These are phyloP conservation scores for Drosophila anomelani DNA, from an alignment of 2,888 invertebrate species.

Conservation along the genomic window DNA sequence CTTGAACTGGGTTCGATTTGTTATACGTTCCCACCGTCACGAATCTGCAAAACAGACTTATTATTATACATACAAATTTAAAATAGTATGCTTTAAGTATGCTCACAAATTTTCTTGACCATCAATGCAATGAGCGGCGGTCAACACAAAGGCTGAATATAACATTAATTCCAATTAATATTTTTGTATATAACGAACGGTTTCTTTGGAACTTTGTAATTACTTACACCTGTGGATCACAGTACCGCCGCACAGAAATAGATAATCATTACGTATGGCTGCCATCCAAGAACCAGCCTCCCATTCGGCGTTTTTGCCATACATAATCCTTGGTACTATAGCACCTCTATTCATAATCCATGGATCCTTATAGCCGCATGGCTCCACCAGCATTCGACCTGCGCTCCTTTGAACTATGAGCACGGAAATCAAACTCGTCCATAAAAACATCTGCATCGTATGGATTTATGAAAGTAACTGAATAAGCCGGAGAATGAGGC, in stretches of 20 bases:
- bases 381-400: not conserved
- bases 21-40: not conserved
- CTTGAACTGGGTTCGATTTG: too few relatives aligned
- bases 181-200: not conserved
- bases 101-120: not conserved
- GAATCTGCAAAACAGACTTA: not conserved
- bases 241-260: slow-evolving; percentile 10
- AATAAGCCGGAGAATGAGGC: not conserved
- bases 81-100: not conserved
- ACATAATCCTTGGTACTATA: accelerated
- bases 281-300: slow-evolving; percentile 7
- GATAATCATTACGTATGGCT: not conserved
- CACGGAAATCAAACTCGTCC: not conserved
- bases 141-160: slow-evolving; percentile 12
- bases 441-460: slow-evolving; percentile 2
- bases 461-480: not conserved
- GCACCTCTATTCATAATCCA: not conserved
- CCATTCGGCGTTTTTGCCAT: not conserved
- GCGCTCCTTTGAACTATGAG: not conserved
- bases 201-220: not conserved
- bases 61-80: not conserved
- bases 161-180: not conserved
- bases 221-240: slow-evolving; percentile 13
- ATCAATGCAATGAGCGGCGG: slow-evolving; percentile 18
- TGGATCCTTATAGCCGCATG: not conserved